phyloP scores from a whole-genome alignment of 2,888 invertebrate genomes.

The Drosophila picticornis region DNA sequence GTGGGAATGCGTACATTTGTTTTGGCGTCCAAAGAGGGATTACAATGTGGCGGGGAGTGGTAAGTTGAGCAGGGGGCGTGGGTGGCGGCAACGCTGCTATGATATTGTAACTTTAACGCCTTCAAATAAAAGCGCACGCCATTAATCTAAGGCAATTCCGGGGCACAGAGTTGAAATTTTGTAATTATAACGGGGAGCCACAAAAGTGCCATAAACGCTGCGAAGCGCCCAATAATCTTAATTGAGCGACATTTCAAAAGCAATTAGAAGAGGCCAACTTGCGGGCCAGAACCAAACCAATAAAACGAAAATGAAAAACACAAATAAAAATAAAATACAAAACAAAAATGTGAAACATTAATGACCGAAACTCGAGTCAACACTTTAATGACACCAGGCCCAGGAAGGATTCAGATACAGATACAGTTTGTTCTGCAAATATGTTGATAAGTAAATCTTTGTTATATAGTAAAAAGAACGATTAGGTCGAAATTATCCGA shows the following conservation, averaged over 20 bases:
- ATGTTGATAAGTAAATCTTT: not conserved
- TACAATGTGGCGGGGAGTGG: slow-evolving; percentile 42
- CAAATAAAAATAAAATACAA: slow-evolving; percentile 16
- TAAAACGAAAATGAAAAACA: slow-evolving; percentile 40
- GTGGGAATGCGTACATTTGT: slow-evolving; percentile 80
- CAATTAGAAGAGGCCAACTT: slow-evolving; percentile 60
- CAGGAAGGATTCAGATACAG: not conserved
- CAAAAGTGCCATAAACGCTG: slow-evolving; percentile 82
- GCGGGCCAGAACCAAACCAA: slow-evolving; percentile 21
- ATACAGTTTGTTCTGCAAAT: slow-evolving; percentile 10
- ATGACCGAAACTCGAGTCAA: slow-evolving; percentile 52
- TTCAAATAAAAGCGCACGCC: slow-evolving; percentile 49
- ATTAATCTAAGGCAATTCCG: slow-evolving; percentile 58
- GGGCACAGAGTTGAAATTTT: slow-evolving; percentile 64
- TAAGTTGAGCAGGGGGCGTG: not conserved
- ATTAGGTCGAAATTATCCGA: not conserved
- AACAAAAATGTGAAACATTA: slow-evolving; percentile 53
- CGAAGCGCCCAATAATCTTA: slow-evolving; percentile 84
- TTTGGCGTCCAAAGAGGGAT: slow-evolving; percentile 63
- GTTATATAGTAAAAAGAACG: not conserved
- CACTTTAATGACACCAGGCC: slow-evolving; percentile 14
- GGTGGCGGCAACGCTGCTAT: slow-evolving; percentile 4
- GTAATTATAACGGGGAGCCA: slow-evolving; percentile 82
- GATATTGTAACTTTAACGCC: slow-evolving; percentile 60
- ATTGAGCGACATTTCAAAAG: slow-evolving; percentile 80